Evolutionary conservation across 2,797 vertebrate species (phyloP), one percentile per base, ranked within the genome.

Genomic region (Cossypha caffra): DNA sequence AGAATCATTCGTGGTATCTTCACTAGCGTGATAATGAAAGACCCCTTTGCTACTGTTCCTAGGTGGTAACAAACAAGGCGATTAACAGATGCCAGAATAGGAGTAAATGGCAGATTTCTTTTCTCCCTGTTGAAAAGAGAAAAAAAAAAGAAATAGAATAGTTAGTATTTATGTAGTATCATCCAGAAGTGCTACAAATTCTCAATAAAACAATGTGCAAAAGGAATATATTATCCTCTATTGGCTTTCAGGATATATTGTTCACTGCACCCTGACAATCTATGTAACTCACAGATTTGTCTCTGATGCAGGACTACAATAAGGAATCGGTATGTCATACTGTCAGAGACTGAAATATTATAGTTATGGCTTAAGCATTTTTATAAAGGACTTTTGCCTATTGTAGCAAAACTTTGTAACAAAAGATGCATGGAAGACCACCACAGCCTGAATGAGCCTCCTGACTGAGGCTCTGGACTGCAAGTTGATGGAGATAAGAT

Each of bases 21-120:
- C 93, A 99, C 99, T 88, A 99, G 96, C 0, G 99, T 99, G 97
- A 99, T 99, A 98, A 99, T 99, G 97, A 99, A 99, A 96, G 99
- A 99, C 37, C 99, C 99, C 95, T 99, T 99, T 64, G 99, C 99
- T 81, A 99, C 99, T 5, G 99, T 99, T 85, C 99, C 99, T 79
- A 99, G 98, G 96, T 99, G 99, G 95, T 99, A 99, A 80, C 99
- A 98, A 61, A 99, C 97, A 96, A 99, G 98, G 84, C 99, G 98
- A 98, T 98, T 98, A 93, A 99, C 98, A 7, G 99, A 99, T 35
- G 99, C 99, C 97, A 99, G 97, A 97, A 99, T 99, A 31, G 99
- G 99, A n/a, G 99, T 99, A 92, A 99, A 98, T 6, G 99, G 99
- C 88, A 99, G 98, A 52, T 99, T 98, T 96, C 97, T 98, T 98